A percentile compares a stretch with the other conserved stretches of the same genome.
phyloP scores from a whole-genome alignment of 2,113 vertebrate species.

The Urocolius indicus region DNA sequence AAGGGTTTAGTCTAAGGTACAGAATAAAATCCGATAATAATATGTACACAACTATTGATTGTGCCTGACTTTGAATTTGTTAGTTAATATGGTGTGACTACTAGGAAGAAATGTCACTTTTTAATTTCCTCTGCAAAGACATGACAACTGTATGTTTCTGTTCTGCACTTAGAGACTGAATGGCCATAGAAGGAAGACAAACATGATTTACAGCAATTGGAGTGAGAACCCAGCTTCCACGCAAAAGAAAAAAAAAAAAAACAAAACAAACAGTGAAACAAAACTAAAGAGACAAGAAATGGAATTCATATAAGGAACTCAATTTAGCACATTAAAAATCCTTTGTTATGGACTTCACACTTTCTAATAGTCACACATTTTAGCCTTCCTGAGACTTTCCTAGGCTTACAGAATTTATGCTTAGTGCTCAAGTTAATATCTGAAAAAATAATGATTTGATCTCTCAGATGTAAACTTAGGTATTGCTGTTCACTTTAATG shows the following conservation, averaged over 20 bases:
- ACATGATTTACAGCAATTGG: background rate
- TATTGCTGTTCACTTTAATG: background rate
- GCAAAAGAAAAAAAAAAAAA: background rate
- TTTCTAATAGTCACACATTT: background rate
- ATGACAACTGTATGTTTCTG: background rate
- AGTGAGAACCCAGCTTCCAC: background rate
- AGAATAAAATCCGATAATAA: background rate
- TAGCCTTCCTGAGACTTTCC: background rate
- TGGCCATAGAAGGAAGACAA: background rate
- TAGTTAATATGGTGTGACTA: background rate
- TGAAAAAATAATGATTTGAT: background rate
- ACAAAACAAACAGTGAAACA: background rate
- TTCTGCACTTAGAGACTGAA: background rate
- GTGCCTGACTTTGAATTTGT: background rate
- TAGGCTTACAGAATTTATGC: background rate
- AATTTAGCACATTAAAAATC: background rate
- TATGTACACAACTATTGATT: background rate
- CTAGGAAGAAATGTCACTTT: background rate
- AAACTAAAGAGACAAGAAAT: background rate
- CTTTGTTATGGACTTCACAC: background rate
- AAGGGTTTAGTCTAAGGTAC: background rate
- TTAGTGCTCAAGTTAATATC: background rate
- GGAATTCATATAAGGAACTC: fast-evolving
- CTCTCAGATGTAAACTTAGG: background rate
- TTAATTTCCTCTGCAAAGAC: background rate